Base-by-base conservation (phyloP, 2,113 vertebrate species). In the Colinus virginianus region DNA sequence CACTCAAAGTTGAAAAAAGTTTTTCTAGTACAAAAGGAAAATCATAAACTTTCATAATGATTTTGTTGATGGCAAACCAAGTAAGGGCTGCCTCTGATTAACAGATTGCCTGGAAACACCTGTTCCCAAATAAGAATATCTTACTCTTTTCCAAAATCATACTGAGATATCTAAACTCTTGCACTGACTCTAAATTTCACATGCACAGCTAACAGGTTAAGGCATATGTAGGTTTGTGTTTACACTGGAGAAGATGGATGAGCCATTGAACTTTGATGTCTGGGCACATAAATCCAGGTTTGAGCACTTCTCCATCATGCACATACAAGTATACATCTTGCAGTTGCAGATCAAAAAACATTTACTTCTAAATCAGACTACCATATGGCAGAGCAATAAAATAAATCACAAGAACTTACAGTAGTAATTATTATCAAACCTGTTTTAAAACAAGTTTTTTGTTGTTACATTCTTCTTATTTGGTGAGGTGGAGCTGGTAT, bases 321-420 rank as follows among this genome's bases (percentile, higher is more conserved):
- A 81, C 11, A 7, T 0, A 2, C 7, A 22, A 25, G 38, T 38
- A 8, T 8, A 21, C 16, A 62, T 48, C 2, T 0, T 3, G 1
- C 5, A 15, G 56, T 14, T 46, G 11, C 53, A 15, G n/a, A 92
- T 88, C 53, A 15, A 30, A 92, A 92, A 77, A 12, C 13, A 61
- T 68, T 87, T 67, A 6, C 40, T 78, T 94, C 58, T 75, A 45
- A 66, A 23, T 67, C 42, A 56, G 42, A 68, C 17, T 68, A 83
- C 32, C 22, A 46, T 26, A 7, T 59, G 74, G 34, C 40, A 71
- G 4, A 88, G 8, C 30, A 75, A 62, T 76, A 49, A 78, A 76
- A 42, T 46, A 8, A 43, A 49, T 58, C 17, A 10, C 22, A 51
- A 72, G 28, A 64, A 2, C 14, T 79, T 82, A 32, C 10, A 58